A percentile compares a stretch with the other conserved stretches of the same genome.
Evolutionary conservation across 2,113 vertebrate genomes (phyloP).

Genomic region (Noctilio leporinus): DNA sequence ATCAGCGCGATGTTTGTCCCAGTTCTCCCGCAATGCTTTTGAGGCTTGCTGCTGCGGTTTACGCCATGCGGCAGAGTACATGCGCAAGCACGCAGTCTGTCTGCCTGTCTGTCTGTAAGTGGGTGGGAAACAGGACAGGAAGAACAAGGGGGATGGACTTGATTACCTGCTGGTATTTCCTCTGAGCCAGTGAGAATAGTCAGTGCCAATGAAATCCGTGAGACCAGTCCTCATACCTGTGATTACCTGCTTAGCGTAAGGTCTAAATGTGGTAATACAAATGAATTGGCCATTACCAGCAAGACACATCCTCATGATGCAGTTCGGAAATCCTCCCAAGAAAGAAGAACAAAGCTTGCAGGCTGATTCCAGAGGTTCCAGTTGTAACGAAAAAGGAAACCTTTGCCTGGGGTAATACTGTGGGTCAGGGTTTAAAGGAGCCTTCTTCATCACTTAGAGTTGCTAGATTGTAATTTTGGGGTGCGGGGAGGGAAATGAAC

Average conservation of each 20-base stretch:
- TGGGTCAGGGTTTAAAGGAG: not conserved
- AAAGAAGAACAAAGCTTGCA: not conserved
- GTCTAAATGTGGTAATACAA: constrained; percentile 41
- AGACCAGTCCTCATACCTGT: not conserved
- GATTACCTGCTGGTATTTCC: not conserved
- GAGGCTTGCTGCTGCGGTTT: not conserved
- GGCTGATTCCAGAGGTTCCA: not conserved
- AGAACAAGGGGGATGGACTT: not conserved
- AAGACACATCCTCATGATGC: constrained; percentile 33
- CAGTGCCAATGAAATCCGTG: not conserved
- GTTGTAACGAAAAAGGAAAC: not conserved
- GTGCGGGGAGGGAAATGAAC: not conserved
- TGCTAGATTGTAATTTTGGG: not conserved
- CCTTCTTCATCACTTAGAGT: not conserved
- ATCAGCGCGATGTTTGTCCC: not conserved
- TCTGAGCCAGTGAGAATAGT: not conserved
- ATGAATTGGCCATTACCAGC: constrained; percentile 44
- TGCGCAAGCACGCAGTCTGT: rapidly evolving
- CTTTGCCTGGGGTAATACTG: not conserved
- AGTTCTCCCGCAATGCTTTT: not conserved
- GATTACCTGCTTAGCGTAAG: not conserved
- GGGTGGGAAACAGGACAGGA: not conserved
- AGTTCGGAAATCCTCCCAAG: constrained; percentile 38
- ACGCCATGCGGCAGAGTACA: rapidly evolving
- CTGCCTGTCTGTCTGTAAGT: not conserved